Base-by-base conservation (phyloP, 2,113 vertebrate species). In the Taxidea taxus region DNA sequence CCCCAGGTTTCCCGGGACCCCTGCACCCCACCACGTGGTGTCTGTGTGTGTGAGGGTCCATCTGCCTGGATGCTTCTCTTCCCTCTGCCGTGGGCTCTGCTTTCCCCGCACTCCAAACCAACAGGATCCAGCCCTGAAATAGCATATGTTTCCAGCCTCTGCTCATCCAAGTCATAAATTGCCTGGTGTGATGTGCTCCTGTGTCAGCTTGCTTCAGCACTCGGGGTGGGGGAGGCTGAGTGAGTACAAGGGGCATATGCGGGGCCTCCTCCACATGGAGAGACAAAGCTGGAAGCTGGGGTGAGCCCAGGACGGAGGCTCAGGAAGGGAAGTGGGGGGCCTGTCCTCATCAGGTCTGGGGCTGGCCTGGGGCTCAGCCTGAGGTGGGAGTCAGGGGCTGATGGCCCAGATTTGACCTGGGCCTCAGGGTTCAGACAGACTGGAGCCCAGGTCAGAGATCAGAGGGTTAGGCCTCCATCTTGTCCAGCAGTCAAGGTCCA, bases 121-220 rank as follows among this genome's bases (percentile, higher is more conserved):
- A 18, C 18, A 56, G 25, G 97, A 70, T 90, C 18, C n/a, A 70
- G 47, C 81, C 75, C n/a, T 91, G 82, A 66, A 97, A 93, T 20
- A 31, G 72, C 89, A 16, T 10, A 21, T 34, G 68, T 31, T 87
- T 62, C 37, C 49, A 93, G 94, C 87, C 49, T 88, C 92, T 75
- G 66, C 92, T 83, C 42, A 18, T 88, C 89, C 85, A 80, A 51
- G 83, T 23, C 23, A 68, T 54, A 87, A 83, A 95, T 84, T 27
- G 78, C 0, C 0, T 39, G n/a, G 80, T 51, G 15, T n/a, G 47
- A 87, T 72, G 16, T 47, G 77, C 95, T 49, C 82, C 90, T 47
- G 18, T 6, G 39, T 86, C 74, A 31, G 66, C 87, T 68, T 39
- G 70, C 58, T 87, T 89, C 81, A 94, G 62, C 96, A 62, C 47